Base-by-base conservation (phyloP, 2,797 vertebrate species). In the Parambassis ranga region DNA sequence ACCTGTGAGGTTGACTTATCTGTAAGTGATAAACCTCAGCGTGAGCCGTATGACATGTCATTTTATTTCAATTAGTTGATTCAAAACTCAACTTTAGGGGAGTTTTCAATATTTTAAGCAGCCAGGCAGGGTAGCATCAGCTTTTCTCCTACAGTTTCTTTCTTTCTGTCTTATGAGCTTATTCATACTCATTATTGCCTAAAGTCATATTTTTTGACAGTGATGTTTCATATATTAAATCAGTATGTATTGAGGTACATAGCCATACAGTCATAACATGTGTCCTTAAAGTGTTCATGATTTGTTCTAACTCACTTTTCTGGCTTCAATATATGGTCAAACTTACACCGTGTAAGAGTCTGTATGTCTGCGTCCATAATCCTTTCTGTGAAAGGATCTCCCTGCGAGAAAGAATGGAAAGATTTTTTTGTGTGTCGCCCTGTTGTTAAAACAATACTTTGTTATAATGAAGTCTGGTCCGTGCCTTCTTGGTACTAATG, bases 361-460 rank as follows among this genome's bases (percentile, higher is more conserved):
- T 79, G 72, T 85, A 82, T 85, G 87, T 84, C 81, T 84, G 41
- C 74, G 75, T 77, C 86, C 84, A 81, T 90, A 84, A 82, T 94
- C 96, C 96, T 97, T 98, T 98, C 95, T 93, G 93, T 98, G 96
- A 98, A 98, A 97, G 96, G 96, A 94, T 92, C 86, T 73, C 71
- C 84, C 83, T 16, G 86, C 75, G 7, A 83, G 85, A 59, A 76
- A 81, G 83, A 83, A 79, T 16, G 11, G 1, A 42, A 39, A 16
- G 4, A 30, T 27, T 14, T 27, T 38, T 79, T 80, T 77, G n/a
- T n/a, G n/a, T 80, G 68, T 89, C 83, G 75, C 52, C 70, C 59
- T 86, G 24, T 87, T 86, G 78, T 71, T 77, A 14, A 58, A 26
- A 66, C 80, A 49, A 82, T 36, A 26, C 87, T 90, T 92, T 93